These are phyloP conservation scores for Macroglossus sobrinus DNA, from an alignment of 2,113 vertebrate species.

Conservation along the genomic window DNA sequence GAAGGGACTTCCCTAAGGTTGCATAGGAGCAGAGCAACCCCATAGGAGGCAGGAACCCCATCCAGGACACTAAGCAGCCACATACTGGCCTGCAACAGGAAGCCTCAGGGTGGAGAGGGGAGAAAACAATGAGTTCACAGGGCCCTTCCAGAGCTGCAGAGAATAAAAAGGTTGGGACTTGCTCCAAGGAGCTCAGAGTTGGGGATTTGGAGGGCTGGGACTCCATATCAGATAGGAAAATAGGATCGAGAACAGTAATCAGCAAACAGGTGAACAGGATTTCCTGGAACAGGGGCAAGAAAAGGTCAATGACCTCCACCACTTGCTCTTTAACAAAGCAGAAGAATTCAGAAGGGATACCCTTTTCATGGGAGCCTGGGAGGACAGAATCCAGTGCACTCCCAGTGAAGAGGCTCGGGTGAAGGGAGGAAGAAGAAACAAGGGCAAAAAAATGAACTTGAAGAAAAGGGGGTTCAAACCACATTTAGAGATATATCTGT, in stretches of 20 bases:
- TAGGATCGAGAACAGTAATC: background rate
- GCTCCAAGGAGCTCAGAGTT: background rate
- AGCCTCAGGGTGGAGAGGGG: background rate
- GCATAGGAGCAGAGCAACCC: too few relatives aligned
- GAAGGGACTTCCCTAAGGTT: background rate
- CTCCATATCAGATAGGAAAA: background rate
- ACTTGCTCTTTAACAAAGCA: background rate
- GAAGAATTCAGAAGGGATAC: background rate
- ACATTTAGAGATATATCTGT: background rate
- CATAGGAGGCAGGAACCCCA: background rate
- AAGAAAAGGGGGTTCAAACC: background rate
- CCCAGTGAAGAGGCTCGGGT: background rate
- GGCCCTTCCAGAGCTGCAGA: background rate
- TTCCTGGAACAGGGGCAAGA: background rate
- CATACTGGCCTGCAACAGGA: background rate
- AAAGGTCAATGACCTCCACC: background rate
- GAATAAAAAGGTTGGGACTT: too few relatives aligned
- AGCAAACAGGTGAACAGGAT: background rate
- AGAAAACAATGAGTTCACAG: background rate
- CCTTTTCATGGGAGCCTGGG: background rate
- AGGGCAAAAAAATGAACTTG: background rate
- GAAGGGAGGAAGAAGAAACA: background rate
- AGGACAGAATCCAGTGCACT: background rate
- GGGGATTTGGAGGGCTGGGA: background rate
- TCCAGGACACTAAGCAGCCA: background rate